Base-by-base conservation (phyloP, 2,888 invertebrate genomes). In the Thymelicus lineola region DNA sequence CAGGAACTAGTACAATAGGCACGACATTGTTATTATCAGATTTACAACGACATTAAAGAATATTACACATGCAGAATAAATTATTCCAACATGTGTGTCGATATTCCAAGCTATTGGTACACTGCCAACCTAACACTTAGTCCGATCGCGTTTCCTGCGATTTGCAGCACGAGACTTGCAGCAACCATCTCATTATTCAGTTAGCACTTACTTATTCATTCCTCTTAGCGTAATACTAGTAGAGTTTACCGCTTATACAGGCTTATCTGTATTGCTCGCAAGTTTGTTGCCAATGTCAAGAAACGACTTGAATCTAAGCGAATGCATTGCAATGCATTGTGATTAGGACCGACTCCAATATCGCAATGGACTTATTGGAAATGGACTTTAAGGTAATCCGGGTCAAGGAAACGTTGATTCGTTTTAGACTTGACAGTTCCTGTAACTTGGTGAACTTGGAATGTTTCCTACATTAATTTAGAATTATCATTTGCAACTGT, bases 261-360 rank as follows among this genome's bases (percentile, higher is more conserved):
- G n/a, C 57, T 59, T 69, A 69, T 69, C 69, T 58, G 62, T 62
- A 68, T 68, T 69, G 63, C 53, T 53, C 20, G 20, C 63, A 69
- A 59, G 50, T 15, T 55, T 48, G 68, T 69, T 69, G 69, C 35
- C 57, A 64, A 69, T 48, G 64, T 63, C 42, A 50, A 68, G 68
- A 50, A 69, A 64, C 50, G 48, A 53, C 20, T 17, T 53, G 53
- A 35, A 55, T 35, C 10, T 15, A 38, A 58, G 15, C 15, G 36
- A 38, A 15, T 45, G 35, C 42, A 53, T 35, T 69, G 36, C 48
- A 48, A 62, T 62, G 48, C 62, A 68, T 63, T 63, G 55, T 58
- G 69, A 63, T 48, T 38, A 38, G 38, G n/a, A n/a, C 15, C 3
- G 38, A 38, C 36, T 55, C 12, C 28, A 28, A 55, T 55, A 15